Percentiles rank a stretch among this genome's conserved stretches.
Evolutionary conservation across 2,113 vertebrate species (phyloP).

Genomic region (Rhea americana): DNA sequence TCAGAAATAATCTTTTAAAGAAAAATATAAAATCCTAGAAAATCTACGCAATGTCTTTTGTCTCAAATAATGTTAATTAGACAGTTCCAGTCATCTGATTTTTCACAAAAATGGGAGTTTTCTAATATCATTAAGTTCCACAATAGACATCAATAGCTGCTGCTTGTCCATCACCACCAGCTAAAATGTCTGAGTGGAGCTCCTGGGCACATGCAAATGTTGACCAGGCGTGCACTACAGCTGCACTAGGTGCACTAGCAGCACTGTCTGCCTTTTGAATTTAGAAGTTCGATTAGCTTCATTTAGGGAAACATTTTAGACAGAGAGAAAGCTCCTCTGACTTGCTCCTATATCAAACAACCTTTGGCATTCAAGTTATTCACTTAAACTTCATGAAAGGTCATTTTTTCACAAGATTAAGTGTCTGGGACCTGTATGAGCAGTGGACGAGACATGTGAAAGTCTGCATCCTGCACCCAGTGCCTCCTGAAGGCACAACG

Average conservation of each 20-base stretch:
- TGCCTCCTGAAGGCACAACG: not conserved
- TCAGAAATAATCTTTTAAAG: not conserved
- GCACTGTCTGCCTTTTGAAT: not conserved
- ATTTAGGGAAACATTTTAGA: not conserved
- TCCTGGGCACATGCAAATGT: not conserved
- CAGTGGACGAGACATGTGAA: not conserved
- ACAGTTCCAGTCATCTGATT: not conserved
- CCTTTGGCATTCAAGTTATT: not conserved
- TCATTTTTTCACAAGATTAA: not conserved
- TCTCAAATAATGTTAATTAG: not conserved
- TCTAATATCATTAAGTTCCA: not conserved
- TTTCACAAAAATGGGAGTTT: not conserved
- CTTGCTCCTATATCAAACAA: not conserved
- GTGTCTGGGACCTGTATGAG: not conserved
- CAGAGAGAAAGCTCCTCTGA: not conserved
- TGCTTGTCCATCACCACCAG: not conserved
- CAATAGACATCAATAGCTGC: not conserved
- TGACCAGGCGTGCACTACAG: not conserved
- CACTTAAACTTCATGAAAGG: not conserved
- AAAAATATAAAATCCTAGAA: not conserved
- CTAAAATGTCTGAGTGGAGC: not conserved
- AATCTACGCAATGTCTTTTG: not conserved
- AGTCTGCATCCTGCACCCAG: not conserved
- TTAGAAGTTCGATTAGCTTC: not conserved
- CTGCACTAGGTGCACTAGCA: not conserved